phyloP scores from a whole-genome alignment of 2,113 vertebrate species.

The Stigmatopora nigra region DNA sequence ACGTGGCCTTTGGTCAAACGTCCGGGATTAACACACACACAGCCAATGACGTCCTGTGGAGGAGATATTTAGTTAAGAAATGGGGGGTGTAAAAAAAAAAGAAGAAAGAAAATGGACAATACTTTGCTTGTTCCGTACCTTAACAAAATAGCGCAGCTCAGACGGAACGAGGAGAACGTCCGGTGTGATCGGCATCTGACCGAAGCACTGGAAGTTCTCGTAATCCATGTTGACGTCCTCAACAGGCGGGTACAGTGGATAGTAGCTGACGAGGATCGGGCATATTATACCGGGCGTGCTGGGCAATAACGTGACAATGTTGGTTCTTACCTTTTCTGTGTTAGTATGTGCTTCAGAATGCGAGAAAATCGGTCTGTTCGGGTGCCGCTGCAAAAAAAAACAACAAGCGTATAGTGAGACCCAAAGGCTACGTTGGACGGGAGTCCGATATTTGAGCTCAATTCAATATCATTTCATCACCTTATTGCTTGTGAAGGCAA shows the following conservation, averaged over 20 bases:
- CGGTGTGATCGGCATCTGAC: slow-evolving; percentile 73
- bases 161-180: slow-evolving; percentile 81
- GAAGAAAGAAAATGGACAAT: too few species aligned
- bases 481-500: neutral
- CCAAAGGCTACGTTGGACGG: neutral
- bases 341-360: slow-evolving; percentile 85
- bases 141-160: slow-evolving; percentile 86
- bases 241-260: slow-evolving; percentile 82
- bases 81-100: neutral
- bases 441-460: neutral
- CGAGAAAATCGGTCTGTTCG: slow-evolving; percentile 80
- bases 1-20: slow-evolving; percentile 89
- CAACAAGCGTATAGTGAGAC: neutral
- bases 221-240: slow-evolving; percentile 86
- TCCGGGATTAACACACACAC: slow-evolving; percentile 86
- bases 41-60: slow-evolving; percentile 80
- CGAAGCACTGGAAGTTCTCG: slow-evolving; percentile 68
- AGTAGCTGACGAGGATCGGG: slow-evolving; percentile 69
- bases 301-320: neutral
- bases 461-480: neutral
- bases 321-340: slow-evolving; percentile 77
- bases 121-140: slow-evolving; percentile 61
- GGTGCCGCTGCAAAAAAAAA: slow-evolving; percentile 48
- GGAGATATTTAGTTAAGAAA: neutral
- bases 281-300: neutral